Percentiles rank a stretch among this genome's conserved stretches.
phyloP scores from a whole-genome alignment of 2,888 invertebrate genomes.

The Coremacera marginata region DNA sequence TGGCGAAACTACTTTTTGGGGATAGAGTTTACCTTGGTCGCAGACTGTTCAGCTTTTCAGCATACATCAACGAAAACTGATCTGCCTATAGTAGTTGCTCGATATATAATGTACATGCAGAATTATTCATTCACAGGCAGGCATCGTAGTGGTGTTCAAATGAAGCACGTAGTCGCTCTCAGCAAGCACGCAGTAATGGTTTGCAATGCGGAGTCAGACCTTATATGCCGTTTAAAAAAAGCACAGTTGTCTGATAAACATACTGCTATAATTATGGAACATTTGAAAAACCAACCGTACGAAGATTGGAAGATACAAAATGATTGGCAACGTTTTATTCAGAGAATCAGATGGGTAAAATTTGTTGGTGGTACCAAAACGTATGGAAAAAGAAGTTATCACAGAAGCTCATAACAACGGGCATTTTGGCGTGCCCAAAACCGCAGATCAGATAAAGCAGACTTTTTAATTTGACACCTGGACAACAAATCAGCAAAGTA shows the following conservation, averaged over 20 bases:
- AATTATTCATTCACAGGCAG: constrained; percentile 47
- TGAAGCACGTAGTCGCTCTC: constrained; percentile 49
- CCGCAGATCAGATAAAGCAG: background rate
- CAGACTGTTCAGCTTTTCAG: constrained; percentile 43
- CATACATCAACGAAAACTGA: constrained; percentile 39
- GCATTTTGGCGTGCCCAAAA: background rate
- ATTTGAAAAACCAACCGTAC: constrained; percentile 30
- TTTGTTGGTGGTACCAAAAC: constrained; percentile 39
- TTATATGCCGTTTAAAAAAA: constrained; percentile 20
- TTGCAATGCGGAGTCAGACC: constrained; percentile 6
- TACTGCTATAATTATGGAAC: constrained; percentile 26
- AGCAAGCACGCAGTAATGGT: constrained; percentile 39
- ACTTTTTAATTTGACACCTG: background rate
- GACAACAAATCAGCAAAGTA: constrained; percentile 10
- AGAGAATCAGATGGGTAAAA: constrained; percentile 35
- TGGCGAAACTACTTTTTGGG: constrained; percentile 51
- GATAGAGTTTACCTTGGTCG: constrained; percentile 28
- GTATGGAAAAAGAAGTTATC: constrained; percentile 43
- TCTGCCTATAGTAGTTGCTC: constrained; percentile 36
- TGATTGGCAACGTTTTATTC: constrained; percentile 37
- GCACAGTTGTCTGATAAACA: constrained; percentile 35
- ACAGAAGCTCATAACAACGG: constrained; percentile 21
- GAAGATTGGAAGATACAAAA: constrained; percentile 33
- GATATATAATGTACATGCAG: constrained; percentile 47
- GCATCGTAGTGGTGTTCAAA: constrained; percentile 44